These are phyloP conservation scores for Barbus barbus DNA, from an alignment of 2,113 vertebrate species.

Conservation along the genomic window DNA sequence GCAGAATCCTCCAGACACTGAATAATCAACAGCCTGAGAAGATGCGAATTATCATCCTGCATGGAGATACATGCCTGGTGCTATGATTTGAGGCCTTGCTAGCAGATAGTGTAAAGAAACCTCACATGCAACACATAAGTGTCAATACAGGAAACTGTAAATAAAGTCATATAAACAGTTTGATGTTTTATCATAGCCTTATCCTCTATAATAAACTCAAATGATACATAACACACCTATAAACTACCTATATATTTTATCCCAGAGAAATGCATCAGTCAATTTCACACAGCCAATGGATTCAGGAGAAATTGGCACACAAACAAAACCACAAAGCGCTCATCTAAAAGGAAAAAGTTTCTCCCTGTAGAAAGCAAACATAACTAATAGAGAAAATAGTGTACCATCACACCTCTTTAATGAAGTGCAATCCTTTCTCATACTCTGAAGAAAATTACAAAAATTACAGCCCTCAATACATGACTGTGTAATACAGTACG, in stretches of 20 bases:
- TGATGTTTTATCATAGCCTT: not conserved
- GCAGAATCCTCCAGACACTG: slow-evolving; percentile 65
- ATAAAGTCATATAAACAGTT: slow-evolving; percentile 16
- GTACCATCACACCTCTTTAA: slow-evolving; percentile 19
- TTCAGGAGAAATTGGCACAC: not conserved
- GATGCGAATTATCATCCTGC: slow-evolving; percentile 70
- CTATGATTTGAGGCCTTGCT: slow-evolving; percentile 63
- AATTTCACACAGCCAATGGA: not conserved
- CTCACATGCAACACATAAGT: slow-evolving; percentile 6
- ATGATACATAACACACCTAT: not conserved
- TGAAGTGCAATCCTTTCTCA: slow-evolving; percentile 10
- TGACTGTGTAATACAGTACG: not conserved
- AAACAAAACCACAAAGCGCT: slow-evolving; percentile 10
- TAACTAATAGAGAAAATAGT: slow-evolving; percentile 13
- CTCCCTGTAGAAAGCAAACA: not conserved
- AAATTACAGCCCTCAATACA: slow-evolving; percentile 43
- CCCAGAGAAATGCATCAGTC: not conserved
- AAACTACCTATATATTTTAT: not conserved
- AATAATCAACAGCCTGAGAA: slow-evolving; percentile 69
- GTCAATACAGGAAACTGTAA: slow-evolving; percentile 8
- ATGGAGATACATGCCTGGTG: slow-evolving; percentile 63
- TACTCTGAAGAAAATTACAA: slow-evolving; percentile 27
- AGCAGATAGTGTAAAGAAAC: slow-evolving; percentile 48
- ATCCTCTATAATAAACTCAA: not conserved
- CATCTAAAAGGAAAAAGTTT: slow-evolving; percentile 19